Evolutionary conservation across 2,113 vertebrate genomes (phyloP), one percentile per base, ranked within the genome.

Genomic region (Cettia cetti): DNA sequence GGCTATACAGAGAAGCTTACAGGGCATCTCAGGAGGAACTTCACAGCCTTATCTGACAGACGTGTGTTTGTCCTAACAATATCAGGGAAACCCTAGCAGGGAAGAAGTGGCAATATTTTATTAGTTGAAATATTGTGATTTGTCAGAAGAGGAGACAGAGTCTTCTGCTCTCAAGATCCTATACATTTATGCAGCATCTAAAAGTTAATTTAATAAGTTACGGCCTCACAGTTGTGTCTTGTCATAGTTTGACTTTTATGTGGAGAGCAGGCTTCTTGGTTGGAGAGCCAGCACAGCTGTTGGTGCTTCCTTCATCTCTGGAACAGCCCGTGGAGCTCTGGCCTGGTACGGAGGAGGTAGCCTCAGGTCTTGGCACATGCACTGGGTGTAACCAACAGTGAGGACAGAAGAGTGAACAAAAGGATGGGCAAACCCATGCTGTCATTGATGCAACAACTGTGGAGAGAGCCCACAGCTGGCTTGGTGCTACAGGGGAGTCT

Each of bases 191-290:
- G 70, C 79, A 89, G 84, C 49, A 49, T 56, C 60, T 84, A 53
- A 59, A 86, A 35, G 45, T 95, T 97, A 95, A 95, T 93, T 97
- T 97, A 96, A 74, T 96, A 97, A 96, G 76, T 95, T 96, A 92
- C 81, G 86, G 59, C 65, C 56, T 93, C 66, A 22, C 22, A 64
- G 78, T 57, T 89, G 47, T 53, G 63, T 93, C 79, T 77, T 77
- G 74, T 92, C 49, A 17, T 49, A 86, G 86, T 81, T 91, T 70
- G 52, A 82, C 39, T 71, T 49, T 39, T 50, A 28, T 3, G 27
- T 50, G 40, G 47, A 88, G 33, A 92, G 28, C 17, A 68, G 28
- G 14, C 13, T 57, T 64, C 35, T 65, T 75, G 52, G 21, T 35
- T 80, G 66, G 68, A 76, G 86, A 95, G 56, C 54, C 7, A 4